phyloP scores from a whole-genome alignment of 2,113 vertebrate genomes.

The Neopipo cinnamomea region DNA sequence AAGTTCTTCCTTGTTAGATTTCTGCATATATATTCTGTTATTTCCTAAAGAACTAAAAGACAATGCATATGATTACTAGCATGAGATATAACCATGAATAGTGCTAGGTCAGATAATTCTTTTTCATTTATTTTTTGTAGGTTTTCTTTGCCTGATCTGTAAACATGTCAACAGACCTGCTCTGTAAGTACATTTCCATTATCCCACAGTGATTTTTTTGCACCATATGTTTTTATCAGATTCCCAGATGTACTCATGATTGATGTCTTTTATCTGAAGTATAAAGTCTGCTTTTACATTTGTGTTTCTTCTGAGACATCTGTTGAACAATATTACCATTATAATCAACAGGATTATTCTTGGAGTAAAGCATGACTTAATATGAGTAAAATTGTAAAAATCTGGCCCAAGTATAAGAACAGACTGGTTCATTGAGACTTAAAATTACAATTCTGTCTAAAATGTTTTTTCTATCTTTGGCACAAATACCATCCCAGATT shows the following conservation, averaged over 20 bases:
- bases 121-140: slow-evolving; percentile 54
- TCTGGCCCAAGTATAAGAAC: slow-evolving; percentile 35
- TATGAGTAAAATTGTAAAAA: slow-evolving; percentile 58
- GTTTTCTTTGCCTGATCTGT: slow-evolving; percentile 59
- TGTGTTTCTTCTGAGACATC: slow-evolving; percentile 26
- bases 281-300: slow-evolving; percentile 60
- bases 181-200: slow-evolving; percentile 59
- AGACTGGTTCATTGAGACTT: slow-evolving; percentile 43
- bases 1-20: not conserved
- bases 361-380: slow-evolving; percentile 47
- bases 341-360: slow-evolving; percentile 47
- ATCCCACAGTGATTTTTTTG: slow-evolving; percentile 23
- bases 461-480: slow-evolving; percentile 43
- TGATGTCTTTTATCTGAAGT: slow-evolving; percentile 43
- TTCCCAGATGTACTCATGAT: slow-evolving; percentile 48
- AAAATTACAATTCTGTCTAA: slow-evolving; percentile 23
- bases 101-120: not conserved
- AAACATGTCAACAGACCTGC: slow-evolving; percentile 67
- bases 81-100: not conserved
- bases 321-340: slow-evolving; percentile 56
- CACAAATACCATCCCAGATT: slow-evolving; percentile 12
- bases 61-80: not conserved
- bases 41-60: not conserved
- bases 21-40: not conserved
- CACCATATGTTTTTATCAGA: slow-evolving; percentile 30